Conservation (phyloP, 2,113 vertebrate species). For the Columba janthina region DNA sequence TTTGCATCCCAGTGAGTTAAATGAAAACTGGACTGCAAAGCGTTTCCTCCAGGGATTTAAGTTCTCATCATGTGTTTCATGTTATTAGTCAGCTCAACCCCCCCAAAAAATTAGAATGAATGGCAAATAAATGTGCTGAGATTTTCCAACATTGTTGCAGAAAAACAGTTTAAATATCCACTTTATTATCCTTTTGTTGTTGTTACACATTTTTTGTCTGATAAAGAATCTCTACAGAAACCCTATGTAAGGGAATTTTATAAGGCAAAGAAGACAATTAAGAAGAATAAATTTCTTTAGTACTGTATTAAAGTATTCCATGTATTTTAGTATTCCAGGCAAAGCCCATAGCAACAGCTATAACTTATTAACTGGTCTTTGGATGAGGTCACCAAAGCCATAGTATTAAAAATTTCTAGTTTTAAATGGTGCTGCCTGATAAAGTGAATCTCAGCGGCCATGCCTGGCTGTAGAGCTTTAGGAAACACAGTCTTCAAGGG, state of each 20-base stretch:
- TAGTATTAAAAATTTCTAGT: neutral
- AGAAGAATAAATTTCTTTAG: neutral
- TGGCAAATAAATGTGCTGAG: neutral
- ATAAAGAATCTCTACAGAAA: neutral
- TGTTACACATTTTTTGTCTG: neutral
- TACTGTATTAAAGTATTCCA: neutral
- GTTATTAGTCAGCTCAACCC: neutral
- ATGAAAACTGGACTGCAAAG: neutral
- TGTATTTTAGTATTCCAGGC: neutral
- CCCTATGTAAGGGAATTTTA: neutral
- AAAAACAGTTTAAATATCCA: neutral
- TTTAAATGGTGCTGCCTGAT: neutral
- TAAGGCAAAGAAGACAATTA: neutral
- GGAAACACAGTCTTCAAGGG: neutral
- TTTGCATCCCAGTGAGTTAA: neutral
- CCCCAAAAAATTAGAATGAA: neutral
- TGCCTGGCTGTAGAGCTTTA: neutral
- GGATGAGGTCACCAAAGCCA: neutral
- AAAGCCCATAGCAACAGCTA: neutral
- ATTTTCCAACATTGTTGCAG: neutral
- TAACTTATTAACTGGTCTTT: fast-evolving
- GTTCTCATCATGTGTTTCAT: neutral
- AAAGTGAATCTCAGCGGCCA: neutral
- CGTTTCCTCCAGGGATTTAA: neutral
- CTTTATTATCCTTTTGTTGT: neutral